Evolutionary conservation across 2,797 vertebrate species (phyloP).

Genomic region (Danio tinwini): DNA sequence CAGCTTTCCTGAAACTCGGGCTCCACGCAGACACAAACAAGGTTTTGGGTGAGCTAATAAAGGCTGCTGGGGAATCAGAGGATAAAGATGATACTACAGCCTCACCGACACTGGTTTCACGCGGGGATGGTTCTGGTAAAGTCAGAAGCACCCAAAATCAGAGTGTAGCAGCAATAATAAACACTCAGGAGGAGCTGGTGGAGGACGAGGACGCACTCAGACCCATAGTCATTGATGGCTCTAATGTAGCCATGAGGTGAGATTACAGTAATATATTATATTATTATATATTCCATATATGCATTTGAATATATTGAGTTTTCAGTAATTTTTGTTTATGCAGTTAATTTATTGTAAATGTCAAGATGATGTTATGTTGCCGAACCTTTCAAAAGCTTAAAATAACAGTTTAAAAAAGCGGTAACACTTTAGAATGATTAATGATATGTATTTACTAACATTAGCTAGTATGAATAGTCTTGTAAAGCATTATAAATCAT

Average conservation of each 20-base stretch:
- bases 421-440: too few species aligned
- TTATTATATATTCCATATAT: too few species aligned
- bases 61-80: conserved; percentile 58
- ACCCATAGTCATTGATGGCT: conserved; percentile 93
- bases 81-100: conserved; percentile 45
- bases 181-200: conserved; percentile 76
- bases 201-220: conserved; percentile 86
- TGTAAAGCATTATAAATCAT: too few species aligned
- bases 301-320: too few species aligned
- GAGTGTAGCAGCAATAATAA: conserved; percentile 72
- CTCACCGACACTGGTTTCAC: conserved; percentile 69
- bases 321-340: too few species aligned
- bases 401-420: too few species aligned
- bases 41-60: conserved; percentile 89
- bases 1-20: conserved; percentile 87
- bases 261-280: conserved; percentile 31
- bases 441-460: too few species aligned
- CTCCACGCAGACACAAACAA: conserved; percentile 87
- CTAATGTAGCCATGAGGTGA: conserved; percentile 98
- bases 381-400: too few species aligned
- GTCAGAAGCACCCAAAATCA: conserved; percentile 63
- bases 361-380: neutral
- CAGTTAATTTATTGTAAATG: neutral
- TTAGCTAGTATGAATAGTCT: too few species aligned
- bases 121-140: conserved; percentile 70